phyloP scores from a whole-genome alignment of 2,888 invertebrate genomes.

The Micropterix aruncella region DNA sequence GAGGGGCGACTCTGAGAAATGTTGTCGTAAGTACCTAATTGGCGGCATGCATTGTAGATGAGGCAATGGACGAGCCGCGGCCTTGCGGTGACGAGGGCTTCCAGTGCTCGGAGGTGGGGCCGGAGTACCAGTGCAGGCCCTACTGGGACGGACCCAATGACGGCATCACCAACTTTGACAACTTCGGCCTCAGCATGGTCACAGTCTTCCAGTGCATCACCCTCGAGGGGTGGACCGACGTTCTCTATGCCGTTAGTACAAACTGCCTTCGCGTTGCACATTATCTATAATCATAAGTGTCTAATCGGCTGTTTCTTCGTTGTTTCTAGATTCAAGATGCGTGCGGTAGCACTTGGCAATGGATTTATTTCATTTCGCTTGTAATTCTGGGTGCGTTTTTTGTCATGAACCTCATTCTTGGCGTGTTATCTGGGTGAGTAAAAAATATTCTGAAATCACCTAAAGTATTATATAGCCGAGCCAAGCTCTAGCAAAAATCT shows the following conservation, averaged over 20 bases:
- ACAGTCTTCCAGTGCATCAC: slow-evolving; percentile 99
- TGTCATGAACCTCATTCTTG: slow-evolving; percentile 99
- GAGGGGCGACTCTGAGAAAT: too few relatives aligned
- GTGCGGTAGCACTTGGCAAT: slow-evolving; percentile 90
- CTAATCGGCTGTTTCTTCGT: not conserved
- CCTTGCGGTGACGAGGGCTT: slow-evolving; percentile 60
- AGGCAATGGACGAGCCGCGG: slow-evolving; percentile 58
- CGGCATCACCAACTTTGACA: slow-evolving; percentile 99
- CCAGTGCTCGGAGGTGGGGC: slow-evolving; percentile 32
- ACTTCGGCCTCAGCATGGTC: slow-evolving; percentile 97
- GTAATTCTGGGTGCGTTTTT: slow-evolving; percentile 99
- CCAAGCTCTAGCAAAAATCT: too few relatives aligned
- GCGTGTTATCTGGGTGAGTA: slow-evolving; percentile 96
- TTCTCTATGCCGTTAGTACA: slow-evolving; percentile 78
- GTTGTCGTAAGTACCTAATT: not conserved
- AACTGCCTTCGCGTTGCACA: not conserved
- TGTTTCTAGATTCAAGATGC: slow-evolving; percentile 79
- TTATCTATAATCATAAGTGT: slow-evolving; percentile 2
- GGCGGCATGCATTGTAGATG: slow-evolving; percentile 26
- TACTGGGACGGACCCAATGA: slow-evolving; percentile 76
- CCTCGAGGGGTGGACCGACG: slow-evolving; percentile 98
- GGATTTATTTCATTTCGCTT: slow-evolving; percentile 97
- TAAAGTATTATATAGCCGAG: too few relatives aligned
- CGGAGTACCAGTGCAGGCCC: slow-evolving; percentile 42
- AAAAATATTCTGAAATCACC: too few relatives aligned